A percentile compares a stretch with the other conserved stretches of the same genome.
These are phyloP conservation scores for Holcopasites calliopsidis DNA, from an alignment of 1,140 invertebrate genomes.

Conservation along the genomic window DNA sequence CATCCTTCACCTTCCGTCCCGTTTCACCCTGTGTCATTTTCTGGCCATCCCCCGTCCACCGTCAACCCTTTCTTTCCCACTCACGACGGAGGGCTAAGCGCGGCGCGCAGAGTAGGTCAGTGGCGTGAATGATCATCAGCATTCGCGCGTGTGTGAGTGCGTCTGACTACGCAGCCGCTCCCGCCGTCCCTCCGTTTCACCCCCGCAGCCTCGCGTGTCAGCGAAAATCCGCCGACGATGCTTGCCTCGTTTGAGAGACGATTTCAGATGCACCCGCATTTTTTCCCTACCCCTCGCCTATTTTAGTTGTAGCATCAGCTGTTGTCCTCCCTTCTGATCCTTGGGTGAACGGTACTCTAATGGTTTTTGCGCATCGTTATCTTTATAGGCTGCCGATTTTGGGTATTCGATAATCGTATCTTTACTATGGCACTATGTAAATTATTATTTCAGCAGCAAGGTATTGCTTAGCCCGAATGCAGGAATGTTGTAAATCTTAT, in stretches of 20 bases:
- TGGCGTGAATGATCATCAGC: slow-evolving; percentile 67
- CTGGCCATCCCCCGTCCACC: not conserved
- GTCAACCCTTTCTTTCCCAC: slow-evolving; percentile 39
- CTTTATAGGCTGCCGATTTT: too few species aligned
- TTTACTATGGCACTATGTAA: too few species aligned
- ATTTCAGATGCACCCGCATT: slow-evolving; percentile 8
- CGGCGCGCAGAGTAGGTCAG: slow-evolving; percentile 63
- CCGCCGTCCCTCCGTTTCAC: slow-evolving; percentile 7
- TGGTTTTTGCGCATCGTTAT: too few species aligned
- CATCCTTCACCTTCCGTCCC: not conserved
- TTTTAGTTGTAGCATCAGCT: not conserved
- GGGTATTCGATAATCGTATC: too few species aligned
- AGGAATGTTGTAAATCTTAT: not conserved
- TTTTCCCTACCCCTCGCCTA: too few species aligned
- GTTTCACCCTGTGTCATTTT: slow-evolving; percentile 43
- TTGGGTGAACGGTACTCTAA: too few species aligned
- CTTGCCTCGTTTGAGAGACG: not conserved
- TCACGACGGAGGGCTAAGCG: slow-evolving; percentile 34
- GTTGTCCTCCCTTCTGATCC: not conserved
- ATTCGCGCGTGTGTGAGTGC: slow-evolving; percentile 43
- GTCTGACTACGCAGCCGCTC: slow-evolving; percentile 35
- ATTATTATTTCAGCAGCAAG: too few species aligned
- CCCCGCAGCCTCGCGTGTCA: slow-evolving; percentile 35
- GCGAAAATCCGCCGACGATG: slow-evolving; percentile 13
- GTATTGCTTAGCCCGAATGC: too few species aligned